phyloP scores from a whole-genome alignment of 2,888 invertebrate genomes.

The Entomobrya multifasciata region DNA sequence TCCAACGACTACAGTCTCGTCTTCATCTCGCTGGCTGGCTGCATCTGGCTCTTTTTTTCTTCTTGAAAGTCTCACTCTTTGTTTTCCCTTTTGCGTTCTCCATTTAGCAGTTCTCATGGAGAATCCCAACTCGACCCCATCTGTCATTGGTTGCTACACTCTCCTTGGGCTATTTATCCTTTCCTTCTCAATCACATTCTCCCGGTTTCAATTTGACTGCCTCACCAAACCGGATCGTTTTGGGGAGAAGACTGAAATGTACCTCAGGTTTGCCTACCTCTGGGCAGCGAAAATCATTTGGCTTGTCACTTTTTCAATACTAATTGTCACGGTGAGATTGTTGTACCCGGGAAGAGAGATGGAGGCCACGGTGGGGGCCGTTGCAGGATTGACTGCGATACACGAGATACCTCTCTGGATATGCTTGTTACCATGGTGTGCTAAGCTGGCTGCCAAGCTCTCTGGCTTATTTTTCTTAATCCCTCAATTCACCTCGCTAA shows the following conservation, averaged over 20 bases:
- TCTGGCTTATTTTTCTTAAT: conserved; percentile 75
- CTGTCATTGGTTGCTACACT: conserved; percentile 60
- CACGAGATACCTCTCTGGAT: conserved; percentile 69
- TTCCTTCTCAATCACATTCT: conserved; percentile 70
- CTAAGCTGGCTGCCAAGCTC: conserved; percentile 47
- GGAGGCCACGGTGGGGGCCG: conserved; percentile 39
- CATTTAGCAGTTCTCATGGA: conserved; percentile 66
- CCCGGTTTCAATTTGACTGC: conserved; percentile 69
- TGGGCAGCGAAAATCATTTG: conserved; percentile 74
- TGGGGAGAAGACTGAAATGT: conserved; percentile 62
- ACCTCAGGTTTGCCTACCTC: conserved; percentile 64
- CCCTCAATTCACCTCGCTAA: conserved; percentile 77
- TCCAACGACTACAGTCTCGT: conserved; percentile 26
- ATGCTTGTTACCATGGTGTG: conserved; percentile 54
- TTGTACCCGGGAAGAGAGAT: conserved; percentile 17
- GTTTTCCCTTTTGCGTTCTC: conserved; percentile 67
- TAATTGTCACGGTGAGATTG: conserved; percentile 65
- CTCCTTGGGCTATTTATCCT: conserved; percentile 68
- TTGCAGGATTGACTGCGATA: conserved; percentile 30
- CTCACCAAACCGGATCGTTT: conserved; percentile 67
- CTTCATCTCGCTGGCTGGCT: conserved; percentile 1
- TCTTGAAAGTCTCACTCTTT: conserved; percentile 63
- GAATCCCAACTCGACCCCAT: conserved; percentile 59
- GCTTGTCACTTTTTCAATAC: conserved; percentile 65
- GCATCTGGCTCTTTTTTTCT: conserved; percentile 49